phyloP scores from a whole-genome alignment of 2,113 vertebrate species.

The Aegithalos caudatus region DNA sequence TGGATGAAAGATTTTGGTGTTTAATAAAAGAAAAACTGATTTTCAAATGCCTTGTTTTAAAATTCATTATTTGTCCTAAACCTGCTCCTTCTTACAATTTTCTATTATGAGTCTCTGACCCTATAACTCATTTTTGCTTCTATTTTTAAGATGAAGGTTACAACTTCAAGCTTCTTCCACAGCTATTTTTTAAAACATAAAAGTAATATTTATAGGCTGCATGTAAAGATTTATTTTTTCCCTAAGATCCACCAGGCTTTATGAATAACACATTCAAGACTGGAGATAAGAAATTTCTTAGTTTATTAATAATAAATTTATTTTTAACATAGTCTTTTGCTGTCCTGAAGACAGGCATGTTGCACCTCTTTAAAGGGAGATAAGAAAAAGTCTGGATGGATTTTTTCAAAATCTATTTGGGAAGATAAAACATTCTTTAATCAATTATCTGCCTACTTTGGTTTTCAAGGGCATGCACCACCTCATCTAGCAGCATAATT shows the following conservation, averaged over 20 bases:
- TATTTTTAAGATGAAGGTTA: background rate
- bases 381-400: background rate
- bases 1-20: background rate
- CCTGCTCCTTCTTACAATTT: background rate
- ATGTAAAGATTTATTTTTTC: background rate
- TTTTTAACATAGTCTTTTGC: constrained; percentile 10
- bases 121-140: background rate
- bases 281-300: background rate
- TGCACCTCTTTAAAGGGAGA: background rate
- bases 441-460: constrained; percentile 6
- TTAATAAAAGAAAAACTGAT: background rate
- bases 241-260: background rate
- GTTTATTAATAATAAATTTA: constrained; percentile 25
- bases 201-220: background rate
- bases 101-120: background rate
- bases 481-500: background rate
- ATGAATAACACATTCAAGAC: background rate
- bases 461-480: background rate
- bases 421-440: constrained; percentile 28
- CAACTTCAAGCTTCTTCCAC: background rate
- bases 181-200: background rate
- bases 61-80: background rate
- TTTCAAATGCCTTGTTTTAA: background rate
- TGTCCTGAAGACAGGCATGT: background rate
- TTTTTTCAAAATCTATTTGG: background rate